phyloP scores from a whole-genome alignment of 2,113 vertebrate genomes.

The Rattus norvegicus region GRCr8 NC_086023.1:109783001-109783500 shows the following conservation, averaged over 20 bases:
- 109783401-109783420: neutral
- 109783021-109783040: neutral
- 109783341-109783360: neutral
- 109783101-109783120: neutral
- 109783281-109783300: neutral
- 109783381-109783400: neutral
- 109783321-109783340: conserved; percentile 12
- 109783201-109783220: neutral
- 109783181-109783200: neutral
- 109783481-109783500: neutral
- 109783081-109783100: neutral
- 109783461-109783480: neutral
- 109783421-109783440: neutral
- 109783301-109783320: conserved; percentile 5
- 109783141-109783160: neutral
- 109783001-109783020: neutral
- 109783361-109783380: neutral
- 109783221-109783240: neutral
- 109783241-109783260: neutral
- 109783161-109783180: neutral
- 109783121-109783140: neutral
- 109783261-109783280: conserved; percentile 8
- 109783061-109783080: conserved; percentile 11
- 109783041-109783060: neutral
- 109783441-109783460: neutral